Evolutionary conservation across 2,113 vertebrate genomes (phyloP).

Genomic region (Tinamus guttatus): DNA sequence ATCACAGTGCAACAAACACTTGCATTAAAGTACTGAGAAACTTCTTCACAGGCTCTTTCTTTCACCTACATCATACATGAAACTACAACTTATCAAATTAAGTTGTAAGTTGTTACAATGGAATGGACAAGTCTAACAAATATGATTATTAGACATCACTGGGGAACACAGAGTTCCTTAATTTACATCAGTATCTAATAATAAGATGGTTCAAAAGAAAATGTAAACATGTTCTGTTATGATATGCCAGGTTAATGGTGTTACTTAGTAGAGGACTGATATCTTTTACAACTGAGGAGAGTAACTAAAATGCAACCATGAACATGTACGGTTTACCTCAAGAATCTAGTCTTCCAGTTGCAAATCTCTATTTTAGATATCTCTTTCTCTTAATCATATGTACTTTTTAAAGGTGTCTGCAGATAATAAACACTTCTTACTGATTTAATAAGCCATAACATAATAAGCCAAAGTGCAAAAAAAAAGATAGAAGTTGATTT

Average conservation of each 20-base stretch:
- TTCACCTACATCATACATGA: neutral
- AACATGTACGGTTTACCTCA: neutral
- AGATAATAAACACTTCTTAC: neutral
- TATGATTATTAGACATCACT: neutral
- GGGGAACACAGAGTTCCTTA: neutral
- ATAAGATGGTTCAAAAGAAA: neutral
- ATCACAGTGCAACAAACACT: accelerated
- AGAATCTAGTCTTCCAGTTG: neutral
- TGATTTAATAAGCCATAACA: neutral
- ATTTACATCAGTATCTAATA: neutral
- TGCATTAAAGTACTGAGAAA: neutral
- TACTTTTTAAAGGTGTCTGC: neutral
- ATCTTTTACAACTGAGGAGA: neutral
- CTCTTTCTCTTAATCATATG: neutral
- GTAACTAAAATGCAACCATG: neutral
- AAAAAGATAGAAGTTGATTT: neutral
- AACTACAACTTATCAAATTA: neutral
- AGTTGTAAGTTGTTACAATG: neutral
- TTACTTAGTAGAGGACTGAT: neutral
- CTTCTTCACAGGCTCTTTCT: neutral
- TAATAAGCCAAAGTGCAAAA: neutral
- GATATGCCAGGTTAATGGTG: neutral
- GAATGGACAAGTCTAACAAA: neutral
- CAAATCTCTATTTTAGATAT: neutral
- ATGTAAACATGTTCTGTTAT: neutral